phyloP scores from a whole-genome alignment of 2,797 vertebrate genomes.

The Poeciliopsis infans region DNA sequence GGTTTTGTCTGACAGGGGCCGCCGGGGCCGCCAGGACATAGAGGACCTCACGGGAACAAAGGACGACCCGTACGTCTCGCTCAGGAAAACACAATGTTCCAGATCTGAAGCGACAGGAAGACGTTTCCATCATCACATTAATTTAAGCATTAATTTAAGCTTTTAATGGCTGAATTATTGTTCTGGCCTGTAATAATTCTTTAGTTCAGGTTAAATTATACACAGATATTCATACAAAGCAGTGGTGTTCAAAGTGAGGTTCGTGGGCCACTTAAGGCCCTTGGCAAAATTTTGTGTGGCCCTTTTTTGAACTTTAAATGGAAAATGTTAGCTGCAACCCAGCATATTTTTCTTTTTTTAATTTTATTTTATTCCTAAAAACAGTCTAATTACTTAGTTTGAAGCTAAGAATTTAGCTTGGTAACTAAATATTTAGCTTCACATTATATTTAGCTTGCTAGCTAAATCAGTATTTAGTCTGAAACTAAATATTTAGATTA shows the following conservation, averaged over 20 bases:
- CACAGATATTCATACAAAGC: background rate
- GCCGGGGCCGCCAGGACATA: conserved; percentile 89
- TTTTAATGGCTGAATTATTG: background rate
- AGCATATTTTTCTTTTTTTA: background rate
- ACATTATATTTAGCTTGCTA: no score
- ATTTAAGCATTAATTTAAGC: background rate
- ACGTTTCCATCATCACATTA: background rate
- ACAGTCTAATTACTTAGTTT: background rate
- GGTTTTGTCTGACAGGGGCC: conserved; percentile 83
- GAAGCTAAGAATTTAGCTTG: no score
- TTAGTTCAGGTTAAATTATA: background rate
- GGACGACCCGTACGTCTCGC: conserved; percentile 89
- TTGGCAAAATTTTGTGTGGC: background rate
- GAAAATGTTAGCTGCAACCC: background rate
- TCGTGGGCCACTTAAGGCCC: background rate
- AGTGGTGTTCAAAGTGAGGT: background rate
- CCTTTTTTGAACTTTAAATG: background rate
- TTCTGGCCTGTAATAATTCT: background rate
- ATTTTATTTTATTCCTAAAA: background rate
- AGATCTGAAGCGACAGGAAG: background rate
- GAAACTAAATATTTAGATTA: no score
- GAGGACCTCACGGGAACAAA: conserved; percentile 91
- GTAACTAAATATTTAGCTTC: no score
- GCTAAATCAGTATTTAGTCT: no score
- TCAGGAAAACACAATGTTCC: background rate